Percentiles rank a stretch among this genome's conserved stretches.
These are phyloP conservation scores for Nomada goodeniana DNA, from an alignment of 2,888 invertebrate species.

Conservation along the genomic window DNA sequence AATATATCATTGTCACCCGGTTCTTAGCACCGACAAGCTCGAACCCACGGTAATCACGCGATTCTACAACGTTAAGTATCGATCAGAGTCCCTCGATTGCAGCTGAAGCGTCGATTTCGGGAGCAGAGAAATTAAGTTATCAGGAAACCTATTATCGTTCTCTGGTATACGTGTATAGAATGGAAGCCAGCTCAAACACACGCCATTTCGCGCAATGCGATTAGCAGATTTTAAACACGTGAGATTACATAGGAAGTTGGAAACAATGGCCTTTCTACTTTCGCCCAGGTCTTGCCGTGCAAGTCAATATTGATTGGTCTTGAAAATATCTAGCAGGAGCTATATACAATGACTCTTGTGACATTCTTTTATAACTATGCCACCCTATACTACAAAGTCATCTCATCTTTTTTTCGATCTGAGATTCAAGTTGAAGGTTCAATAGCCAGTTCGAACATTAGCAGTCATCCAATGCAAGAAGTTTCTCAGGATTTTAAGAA, in stretches of 20 bases:
- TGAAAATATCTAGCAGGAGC: not conserved
- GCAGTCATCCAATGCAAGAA: no score
- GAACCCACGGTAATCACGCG: no score
- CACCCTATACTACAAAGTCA: no score
- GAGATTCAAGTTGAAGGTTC: not conserved
- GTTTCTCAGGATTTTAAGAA: no score
- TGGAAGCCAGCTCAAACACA: constrained; percentile 33
- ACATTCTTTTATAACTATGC: not conserved
- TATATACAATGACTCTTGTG: not conserved
- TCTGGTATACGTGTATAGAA: constrained; percentile 29
- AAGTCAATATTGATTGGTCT: not conserved
- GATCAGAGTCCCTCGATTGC: constrained; percentile 17
- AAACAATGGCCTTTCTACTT: constrained; percentile 30
- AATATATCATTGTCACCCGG: no score
- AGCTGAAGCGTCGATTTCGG: constrained; percentile 28
- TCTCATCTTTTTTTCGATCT: no score
- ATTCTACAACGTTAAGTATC: not conserved
- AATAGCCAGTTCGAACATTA: no score
- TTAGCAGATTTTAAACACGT: constrained; percentile 29
- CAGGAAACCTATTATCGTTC: constrained; percentile 33
- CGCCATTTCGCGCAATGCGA: constrained; percentile 29
- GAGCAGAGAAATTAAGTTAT: constrained; percentile 43
- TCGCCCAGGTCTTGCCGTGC: not conserved
- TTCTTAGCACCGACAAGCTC: no score
- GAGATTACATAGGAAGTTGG: constrained; percentile 39